These are phyloP conservation scores for Cyaniris semiargus DNA, from an alignment of 2,888 invertebrate species.

Conservation along the genomic window DNA sequence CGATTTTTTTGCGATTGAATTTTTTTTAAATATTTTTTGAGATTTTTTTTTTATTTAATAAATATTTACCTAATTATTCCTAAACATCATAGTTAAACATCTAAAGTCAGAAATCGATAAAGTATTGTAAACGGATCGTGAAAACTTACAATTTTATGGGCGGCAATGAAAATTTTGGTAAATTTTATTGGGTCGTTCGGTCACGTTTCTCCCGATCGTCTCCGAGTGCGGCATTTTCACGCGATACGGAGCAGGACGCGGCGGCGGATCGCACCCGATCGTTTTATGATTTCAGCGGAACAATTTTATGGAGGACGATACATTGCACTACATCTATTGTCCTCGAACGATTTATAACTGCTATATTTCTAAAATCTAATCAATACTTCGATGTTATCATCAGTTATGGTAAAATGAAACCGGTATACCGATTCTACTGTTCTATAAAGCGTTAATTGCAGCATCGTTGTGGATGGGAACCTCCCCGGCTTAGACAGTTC, in stretches of 20 bases:
- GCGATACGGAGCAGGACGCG: slow-evolving; percentile 66
- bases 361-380: not conserved
- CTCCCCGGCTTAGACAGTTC: no score
- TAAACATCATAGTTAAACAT: not conserved
- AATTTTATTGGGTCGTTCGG: slow-evolving; percentile 70
- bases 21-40: no score
- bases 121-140: not conserved
- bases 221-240: slow-evolving; percentile 59
- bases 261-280: slow-evolving; percentile 65
- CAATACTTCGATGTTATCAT: not conserved
- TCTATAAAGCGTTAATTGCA: not conserved
- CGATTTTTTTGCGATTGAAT: no score
- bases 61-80: not conserved
- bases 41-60: no score
- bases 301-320: slow-evolving; percentile 51
- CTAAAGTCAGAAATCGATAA: not conserved
- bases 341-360: slow-evolving; percentile 5
- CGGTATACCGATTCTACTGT: not conserved
- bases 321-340: slow-evolving; percentile 17
- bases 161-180: slow-evolving; percentile 54
- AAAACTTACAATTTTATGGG: slow-evolving; percentile 55
- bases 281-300: slow-evolving; percentile 65
- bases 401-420: not conserved
- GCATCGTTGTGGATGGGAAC: not conserved
- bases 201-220: slow-evolving; percentile 69